Evolutionary conservation across 2,888 invertebrate species (phyloP), one percentile per base, ranked within the genome.

Genomic region (Caradrina kadenii): DNA sequence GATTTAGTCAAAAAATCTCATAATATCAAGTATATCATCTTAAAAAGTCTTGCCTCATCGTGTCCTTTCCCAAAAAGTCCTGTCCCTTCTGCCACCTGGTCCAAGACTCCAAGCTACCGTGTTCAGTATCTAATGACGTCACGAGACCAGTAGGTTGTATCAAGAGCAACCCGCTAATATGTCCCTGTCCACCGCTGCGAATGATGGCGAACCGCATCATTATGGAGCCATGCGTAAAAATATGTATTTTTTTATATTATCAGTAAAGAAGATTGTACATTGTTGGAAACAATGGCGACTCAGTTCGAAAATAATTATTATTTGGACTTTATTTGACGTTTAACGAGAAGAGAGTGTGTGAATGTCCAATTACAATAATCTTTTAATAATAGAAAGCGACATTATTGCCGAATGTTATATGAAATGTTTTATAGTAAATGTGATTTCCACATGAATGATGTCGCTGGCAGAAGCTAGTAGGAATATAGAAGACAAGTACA

Each of bases 111-210:
- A 21, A 17, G 84, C 83, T 82, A 83, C 83, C 49, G 82, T 76
- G 70, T 71, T 65, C 48, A 69, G 15, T 31, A 17, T 17, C 11
- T 4, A 7, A 49, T 83, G 81, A 84, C 71, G 73, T 78, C 83
- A 74, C 53, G 61, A 60, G 49, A 42, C 72, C 70, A 73, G 67
- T 59, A 73, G 69, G 77, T 67, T 72, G 61, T 56, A 49, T 68
- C 62, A 67, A 79, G 72, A 71, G 69, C 79, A 52, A 75, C 67
- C 82, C 81, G 83, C 83, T 82, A 86, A 89, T 89, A 87, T 86
- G 80, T 89, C 84, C 86, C 84, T 89, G 90, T 90, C 89, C 61
- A 64, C 86, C 78, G 80, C 68, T 76, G 80, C 84, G 81, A 83
- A 81, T 80, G 86, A 84, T 84, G 78, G 84, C 78, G 55, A 76